Conservation (phyloP, 2,113 vertebrate genomes). For the Bothrops jararaca region DNA sequence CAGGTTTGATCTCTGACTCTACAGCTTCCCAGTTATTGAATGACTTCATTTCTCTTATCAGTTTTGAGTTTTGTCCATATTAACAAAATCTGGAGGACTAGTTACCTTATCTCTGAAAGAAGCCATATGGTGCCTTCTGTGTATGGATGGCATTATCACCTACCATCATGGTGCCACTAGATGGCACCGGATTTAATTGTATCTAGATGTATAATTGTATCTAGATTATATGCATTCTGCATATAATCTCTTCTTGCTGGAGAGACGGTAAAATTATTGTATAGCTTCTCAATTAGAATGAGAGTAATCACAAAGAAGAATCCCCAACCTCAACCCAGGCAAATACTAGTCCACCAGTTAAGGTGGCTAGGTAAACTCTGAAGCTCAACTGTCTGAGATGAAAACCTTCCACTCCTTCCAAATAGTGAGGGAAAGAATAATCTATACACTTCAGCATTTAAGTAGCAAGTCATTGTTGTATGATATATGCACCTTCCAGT, state of each 20-base stretch:
- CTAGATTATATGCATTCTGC: background rate
- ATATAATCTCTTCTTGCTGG: background rate
- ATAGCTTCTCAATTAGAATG: background rate
- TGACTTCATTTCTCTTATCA: background rate
- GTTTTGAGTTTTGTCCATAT: background rate
- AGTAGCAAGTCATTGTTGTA: slow-evolving; percentile 42
- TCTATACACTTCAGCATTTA: slow-evolving; percentile 31
- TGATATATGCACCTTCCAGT: slow-evolving; percentile 19
- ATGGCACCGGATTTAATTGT: background rate
- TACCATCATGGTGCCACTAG: background rate
- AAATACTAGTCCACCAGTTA: slow-evolving; percentile 3
- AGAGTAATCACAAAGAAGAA: background rate
- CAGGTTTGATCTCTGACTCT: background rate
- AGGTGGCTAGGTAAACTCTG: slow-evolving; percentile 7
- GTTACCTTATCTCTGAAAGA: background rate
- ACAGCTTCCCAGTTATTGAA: background rate
- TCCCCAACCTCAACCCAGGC: slow-evolving; percentile 6
- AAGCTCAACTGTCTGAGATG: background rate
- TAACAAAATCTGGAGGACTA: background rate
- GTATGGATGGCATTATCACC: background rate
- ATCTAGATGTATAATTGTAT: background rate
- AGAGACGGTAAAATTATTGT: background rate
- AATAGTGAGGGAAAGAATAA: slow-evolving; percentile 17
- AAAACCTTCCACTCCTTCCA: slow-evolving; percentile 1
- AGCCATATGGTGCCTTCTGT: background rate